These are phyloP conservation scores for Acropora yongei DNA, from an alignment of 64 coral and sea anemone genomes.

Conservation along the genomic window DNA sequence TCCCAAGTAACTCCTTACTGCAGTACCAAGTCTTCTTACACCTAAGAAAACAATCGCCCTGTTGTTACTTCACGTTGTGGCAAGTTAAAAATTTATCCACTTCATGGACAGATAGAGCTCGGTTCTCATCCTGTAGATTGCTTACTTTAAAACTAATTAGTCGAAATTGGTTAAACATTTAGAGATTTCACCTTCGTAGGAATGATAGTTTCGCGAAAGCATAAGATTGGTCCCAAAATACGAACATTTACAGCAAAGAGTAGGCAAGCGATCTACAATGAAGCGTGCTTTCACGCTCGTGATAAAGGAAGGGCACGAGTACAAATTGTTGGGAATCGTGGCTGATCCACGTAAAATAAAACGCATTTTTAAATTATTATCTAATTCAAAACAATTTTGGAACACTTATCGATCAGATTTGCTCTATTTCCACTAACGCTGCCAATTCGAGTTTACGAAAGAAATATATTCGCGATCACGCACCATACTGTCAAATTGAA, in stretches of 20 bases:
- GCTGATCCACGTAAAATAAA: neutral
- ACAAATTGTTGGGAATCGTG: neutral
- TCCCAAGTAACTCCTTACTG: constrained; percentile 67
- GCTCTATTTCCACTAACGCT: too few species aligned
- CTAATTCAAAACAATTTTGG: neutral
- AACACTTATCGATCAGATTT: too few species aligned
- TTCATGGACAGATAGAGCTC: neutral
- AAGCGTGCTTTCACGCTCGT: neutral
- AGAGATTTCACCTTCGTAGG: neutral
- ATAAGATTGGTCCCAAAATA: neutral
- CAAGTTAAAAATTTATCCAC: too few species aligned
- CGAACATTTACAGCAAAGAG: constrained; percentile 19
- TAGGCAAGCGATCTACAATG: neutral
- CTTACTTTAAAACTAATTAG: neutral
- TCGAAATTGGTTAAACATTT: neutral
- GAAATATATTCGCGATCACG: neutral
- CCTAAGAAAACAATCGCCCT: neutral
- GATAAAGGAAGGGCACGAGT: neutral
- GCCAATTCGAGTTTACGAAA: too few species aligned
- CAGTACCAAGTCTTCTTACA: constrained; percentile 16
- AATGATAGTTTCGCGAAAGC: constrained; percentile 11
- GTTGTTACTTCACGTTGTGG: too few species aligned
- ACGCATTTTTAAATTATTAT: neutral
- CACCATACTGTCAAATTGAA: neutral
- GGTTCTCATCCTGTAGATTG: neutral